These are phyloP conservation scores for Mesochorus sp. DNA, from an alignment of 2,888 invertebrate genomes.

Conservation along the genomic window DNA sequence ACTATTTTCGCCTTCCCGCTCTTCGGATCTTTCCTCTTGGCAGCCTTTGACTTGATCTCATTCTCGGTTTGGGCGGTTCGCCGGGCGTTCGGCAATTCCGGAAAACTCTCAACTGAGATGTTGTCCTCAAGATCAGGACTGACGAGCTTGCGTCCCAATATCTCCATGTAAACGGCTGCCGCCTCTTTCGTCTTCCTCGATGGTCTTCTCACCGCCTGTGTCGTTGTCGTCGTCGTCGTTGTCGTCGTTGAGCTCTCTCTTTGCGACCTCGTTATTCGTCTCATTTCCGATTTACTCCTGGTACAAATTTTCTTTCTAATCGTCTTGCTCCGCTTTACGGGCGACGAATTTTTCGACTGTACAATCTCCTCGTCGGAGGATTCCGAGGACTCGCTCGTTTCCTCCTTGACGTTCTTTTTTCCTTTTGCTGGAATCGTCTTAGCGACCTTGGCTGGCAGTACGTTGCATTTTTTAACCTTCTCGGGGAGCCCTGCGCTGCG, in stretches of 20 bases:
- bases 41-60: conserved; percentile 82
- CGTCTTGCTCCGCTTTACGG: no score
- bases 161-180: conserved; percentile 89
- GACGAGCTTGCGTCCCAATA: conserved; percentile 87
- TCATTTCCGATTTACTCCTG: conserved; percentile 76
- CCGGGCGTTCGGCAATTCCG: conserved; percentile 86
- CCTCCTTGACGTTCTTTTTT: conserved; percentile 65
- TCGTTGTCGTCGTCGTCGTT: not conserved
- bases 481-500: conserved; percentile 71
- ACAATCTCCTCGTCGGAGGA: conserved; percentile 63
- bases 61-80: conserved; percentile 85
- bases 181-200: conserved; percentile 90
- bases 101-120: conserved; percentile 86
- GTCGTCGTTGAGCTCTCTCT: conserved; percentile 66
- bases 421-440: conserved; percentile 69
- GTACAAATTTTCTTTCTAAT: conserved; percentile 73
- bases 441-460: conserved; percentile 47
- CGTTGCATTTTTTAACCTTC: conserved; percentile 52
- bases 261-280: conserved; percentile 78
- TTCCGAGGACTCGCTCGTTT: conserved; percentile 67
- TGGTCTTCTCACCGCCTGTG: conserved; percentile 81
- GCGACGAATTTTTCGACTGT: conserved; percentile 25
- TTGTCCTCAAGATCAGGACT: conserved; percentile 86
- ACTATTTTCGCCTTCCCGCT: conserved; percentile 43
- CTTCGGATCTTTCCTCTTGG: no score